These are phyloP conservation scores for Manacus vitellinus DNA, from an alignment of 2,113 vertebrate species.

Conservation along the genomic window DNA sequence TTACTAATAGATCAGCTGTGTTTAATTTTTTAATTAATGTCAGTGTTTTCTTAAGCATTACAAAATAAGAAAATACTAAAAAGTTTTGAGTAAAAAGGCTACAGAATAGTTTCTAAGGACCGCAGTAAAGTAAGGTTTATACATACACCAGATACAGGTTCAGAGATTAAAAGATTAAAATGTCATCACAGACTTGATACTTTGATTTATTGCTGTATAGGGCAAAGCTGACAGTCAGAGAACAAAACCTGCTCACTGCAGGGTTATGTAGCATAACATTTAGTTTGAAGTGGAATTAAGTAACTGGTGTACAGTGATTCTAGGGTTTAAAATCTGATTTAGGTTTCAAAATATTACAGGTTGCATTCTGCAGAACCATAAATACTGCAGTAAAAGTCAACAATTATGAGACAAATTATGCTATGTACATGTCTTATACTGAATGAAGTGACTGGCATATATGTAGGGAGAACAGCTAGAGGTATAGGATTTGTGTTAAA, in stretches of 20 bases:
- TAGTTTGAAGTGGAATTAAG: not conserved
- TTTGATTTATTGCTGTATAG: not conserved
- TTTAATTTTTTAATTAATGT: not conserved
- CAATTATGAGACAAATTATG: not conserved
- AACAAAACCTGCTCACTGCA: not conserved
- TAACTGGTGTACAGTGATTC: not conserved
- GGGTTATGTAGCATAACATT: not conserved
- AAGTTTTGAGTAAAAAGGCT: not conserved
- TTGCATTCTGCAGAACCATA: not conserved
- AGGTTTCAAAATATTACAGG: not conserved
- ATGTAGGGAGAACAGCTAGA: not conserved
- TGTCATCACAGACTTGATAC: not conserved
- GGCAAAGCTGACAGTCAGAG: not conserved
- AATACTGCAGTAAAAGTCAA: not conserved
- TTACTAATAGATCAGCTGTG: not conserved
- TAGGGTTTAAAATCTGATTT: not conserved
- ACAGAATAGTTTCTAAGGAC: not conserved
- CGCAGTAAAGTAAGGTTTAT: not conserved
- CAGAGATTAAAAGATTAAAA: not conserved
- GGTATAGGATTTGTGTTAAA: not conserved
- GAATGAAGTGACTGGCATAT: not conserved
- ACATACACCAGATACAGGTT: not conserved
- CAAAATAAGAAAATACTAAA: not conserved
- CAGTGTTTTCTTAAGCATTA: not conserved
- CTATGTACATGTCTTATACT: not conserved